Evolutionary conservation across 2,797 vertebrate species (phyloP).

Genomic region (Mormyrus proboscirostris): DNA sequence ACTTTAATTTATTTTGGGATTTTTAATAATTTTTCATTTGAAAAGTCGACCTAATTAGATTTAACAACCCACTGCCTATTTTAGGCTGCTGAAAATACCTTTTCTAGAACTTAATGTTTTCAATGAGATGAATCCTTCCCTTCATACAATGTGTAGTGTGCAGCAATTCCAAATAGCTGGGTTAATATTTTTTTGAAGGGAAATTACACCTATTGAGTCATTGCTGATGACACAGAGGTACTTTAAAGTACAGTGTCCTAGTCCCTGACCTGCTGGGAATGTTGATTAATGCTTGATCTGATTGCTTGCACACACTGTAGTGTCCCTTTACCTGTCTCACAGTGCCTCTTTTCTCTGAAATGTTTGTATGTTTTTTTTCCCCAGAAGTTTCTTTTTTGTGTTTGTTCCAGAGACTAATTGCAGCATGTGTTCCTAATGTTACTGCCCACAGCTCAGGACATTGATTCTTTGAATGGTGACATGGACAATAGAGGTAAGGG

Average conservation of each 20-base stretch:
- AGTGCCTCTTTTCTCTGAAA: background rate
- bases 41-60: background rate
- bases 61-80: background rate
- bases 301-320: background rate
- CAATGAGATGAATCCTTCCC: background rate
- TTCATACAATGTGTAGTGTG: background rate
- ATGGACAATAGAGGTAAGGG: background rate
- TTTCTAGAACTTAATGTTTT: background rate
- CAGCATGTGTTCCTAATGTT: background rate
- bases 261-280: background rate
- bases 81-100: background rate
- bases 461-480: background rate
- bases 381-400: background rate
- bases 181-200: background rate
- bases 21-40: background rate
- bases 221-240: background rate
- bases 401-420: background rate
- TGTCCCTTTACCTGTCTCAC: background rate
- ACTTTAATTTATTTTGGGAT: background rate
- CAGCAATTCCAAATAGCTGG: background rate
- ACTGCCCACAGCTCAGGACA: background rate
- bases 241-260: background rate
- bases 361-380: background rate
- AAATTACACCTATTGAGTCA: background rate
- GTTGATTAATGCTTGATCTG: background rate